Evolutionary conservation across 2,797 vertebrate genomes (phyloP).

Genomic region (Molothrus ater): DNA sequence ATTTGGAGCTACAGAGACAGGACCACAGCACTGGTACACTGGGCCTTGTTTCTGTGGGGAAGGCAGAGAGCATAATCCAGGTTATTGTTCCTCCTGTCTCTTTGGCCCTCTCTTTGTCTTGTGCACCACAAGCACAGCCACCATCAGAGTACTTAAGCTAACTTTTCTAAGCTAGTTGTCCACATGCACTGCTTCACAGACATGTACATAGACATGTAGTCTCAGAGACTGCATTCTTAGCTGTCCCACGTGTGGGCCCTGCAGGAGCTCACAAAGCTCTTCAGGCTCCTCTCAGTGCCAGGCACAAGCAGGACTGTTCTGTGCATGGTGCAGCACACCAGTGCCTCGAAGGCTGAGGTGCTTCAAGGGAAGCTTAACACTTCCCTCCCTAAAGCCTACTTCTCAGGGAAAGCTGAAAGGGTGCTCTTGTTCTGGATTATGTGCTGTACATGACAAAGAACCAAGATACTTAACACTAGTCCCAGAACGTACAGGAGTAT

Average conservation of each 20-base stretch:
- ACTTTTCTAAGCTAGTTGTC: not conserved
- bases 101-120: not conserved
- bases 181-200: not conserved
- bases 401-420: not conserved
- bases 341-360: accelerated
- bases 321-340: not conserved
- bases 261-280: not conserved
- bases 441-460: not conserved
- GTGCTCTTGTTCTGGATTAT: not conserved
- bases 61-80: not conserved
- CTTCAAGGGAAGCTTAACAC: not conserved
- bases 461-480: not conserved
- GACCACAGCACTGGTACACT: not conserved
- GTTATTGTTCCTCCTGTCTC: not conserved
- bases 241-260: not conserved
- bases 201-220: accelerated
- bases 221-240: not conserved
- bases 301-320: accelerated
- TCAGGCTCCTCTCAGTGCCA: not conserved
- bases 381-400: not conserved
- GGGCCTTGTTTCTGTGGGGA: not conserved
- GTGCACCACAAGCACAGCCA: not conserved
- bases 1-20: not conserved
- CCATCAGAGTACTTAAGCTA: not conserved
- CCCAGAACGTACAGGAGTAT: not conserved